Evolutionary conservation across 2,113 vertebrate genomes (phyloP), one percentile per base, ranked within the genome.

Genomic region (Cephalophus harveyi): DNA sequence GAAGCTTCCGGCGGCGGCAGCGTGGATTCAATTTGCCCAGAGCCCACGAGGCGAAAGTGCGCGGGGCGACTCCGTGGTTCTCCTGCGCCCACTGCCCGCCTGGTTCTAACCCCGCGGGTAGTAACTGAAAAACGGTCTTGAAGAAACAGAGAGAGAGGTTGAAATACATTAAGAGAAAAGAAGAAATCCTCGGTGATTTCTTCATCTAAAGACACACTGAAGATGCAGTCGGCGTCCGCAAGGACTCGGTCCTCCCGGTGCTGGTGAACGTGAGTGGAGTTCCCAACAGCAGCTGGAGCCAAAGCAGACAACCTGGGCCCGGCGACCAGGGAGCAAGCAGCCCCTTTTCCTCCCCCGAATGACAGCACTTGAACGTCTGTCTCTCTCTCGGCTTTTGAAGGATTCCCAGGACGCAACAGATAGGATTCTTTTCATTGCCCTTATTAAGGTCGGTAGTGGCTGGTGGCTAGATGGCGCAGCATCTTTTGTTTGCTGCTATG

Each of bases 1-100:
- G 28, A 23, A 3, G 2, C 36, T 16, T 21, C 21, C 12, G 27
- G 59, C 2, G 28, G 28, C 0, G 14, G 25, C 8, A 0, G 30
- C 21, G 3, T 40, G 14, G 11, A 8, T 30, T 81, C 23, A 2
- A 8, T 1, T 46, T 1, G 57, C 30, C 13, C 0, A 9, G 9
- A 12, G 28, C 28, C 3, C 0, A 46, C 9, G n/a, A 54, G 27
- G 55, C 27, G 27, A 64, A 17, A 5, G 30, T 21, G 48, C 28
- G 11, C 78, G 25, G 4, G 40, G 16, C 0, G 33, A 27, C n/a
- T n/a, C 10, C 1, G 12, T 13, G 59, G 21, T 27, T 11, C 14
- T 48, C n/a, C 7, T 1, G 6, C 1, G 17, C n/a, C 25, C 43
- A 9, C 71, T 25, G 46, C 12, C 33, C 15, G 28, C 30, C 55